A percentile compares a stretch with the other conserved stretches of the same genome.
Evolutionary conservation across 2,797 vertebrate species (phyloP).

Genomic region (Trachurus trachurus): DNA sequence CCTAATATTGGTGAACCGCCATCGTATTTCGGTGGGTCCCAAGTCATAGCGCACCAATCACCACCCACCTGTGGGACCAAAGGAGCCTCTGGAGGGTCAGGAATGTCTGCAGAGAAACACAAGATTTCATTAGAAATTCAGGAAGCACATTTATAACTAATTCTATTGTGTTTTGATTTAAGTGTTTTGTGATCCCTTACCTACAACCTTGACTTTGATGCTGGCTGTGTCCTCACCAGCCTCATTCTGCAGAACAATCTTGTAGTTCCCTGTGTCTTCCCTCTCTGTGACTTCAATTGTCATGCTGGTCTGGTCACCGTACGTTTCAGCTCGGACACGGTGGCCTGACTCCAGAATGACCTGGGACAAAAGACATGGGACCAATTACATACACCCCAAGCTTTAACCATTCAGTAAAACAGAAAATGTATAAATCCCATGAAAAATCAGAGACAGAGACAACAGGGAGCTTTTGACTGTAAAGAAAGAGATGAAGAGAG

Average conservation of each 20-base stretch:
- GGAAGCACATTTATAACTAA: background rate
- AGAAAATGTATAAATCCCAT: background rate
- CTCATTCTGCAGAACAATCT: constrained; percentile 96
- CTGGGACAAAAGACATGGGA: constrained; percentile 66
- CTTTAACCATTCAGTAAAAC: background rate
- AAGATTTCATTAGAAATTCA: background rate
- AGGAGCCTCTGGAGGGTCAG: constrained; percentile 94
- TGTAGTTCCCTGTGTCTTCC: constrained; percentile 94
- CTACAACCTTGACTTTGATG: constrained; percentile 97
- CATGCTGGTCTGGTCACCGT: constrained; percentile 93
- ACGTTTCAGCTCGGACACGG: constrained; percentile 91
- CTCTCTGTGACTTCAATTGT: constrained; percentile 95
- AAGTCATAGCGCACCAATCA: constrained; percentile 97
- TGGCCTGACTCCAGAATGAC: constrained; percentile 93
- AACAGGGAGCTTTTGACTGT: background rate
- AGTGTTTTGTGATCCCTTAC: constrained; percentile 82
- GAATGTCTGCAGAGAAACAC: constrained; percentile 88
- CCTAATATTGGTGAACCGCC: constrained; percentile 95
- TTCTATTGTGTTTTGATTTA: background rate
- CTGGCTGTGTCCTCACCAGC: constrained; percentile 94
- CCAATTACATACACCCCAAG: background rate
- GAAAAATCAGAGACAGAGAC: background rate
- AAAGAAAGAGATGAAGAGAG: background rate
- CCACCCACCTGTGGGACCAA: constrained; percentile 93
- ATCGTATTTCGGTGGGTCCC: constrained; percentile 95